Evolutionary conservation across 2,888 invertebrate genomes (phyloP), one percentile per base, ranked within the genome.

Genomic region (Cephus nigrinus): DNA sequence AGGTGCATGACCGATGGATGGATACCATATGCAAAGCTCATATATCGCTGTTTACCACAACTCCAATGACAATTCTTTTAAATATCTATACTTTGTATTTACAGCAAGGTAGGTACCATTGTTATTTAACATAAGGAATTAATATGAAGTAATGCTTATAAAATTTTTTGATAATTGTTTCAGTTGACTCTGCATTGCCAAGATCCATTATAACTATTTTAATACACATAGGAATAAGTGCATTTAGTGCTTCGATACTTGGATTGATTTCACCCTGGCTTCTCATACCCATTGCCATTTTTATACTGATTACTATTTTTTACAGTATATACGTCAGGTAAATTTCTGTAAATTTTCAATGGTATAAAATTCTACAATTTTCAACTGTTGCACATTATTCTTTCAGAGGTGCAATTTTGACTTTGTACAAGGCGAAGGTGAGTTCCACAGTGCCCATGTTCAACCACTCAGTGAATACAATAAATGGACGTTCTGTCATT

Each of bases 161-260:
- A n/a, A 69, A 31, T 31, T 12, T 68, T 36, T 4, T 72, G 15
- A 2, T 74, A 33, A 75, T 75, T 72, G n/a, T 82, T 92, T 75
- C 86, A 93, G 93, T 93, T 78, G 94, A 94, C 85, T 91, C 91
- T 31, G 91, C 92, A 69, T 88, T 95, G 73, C 94, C 94, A 1
- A 90, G 92, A 84, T 92, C 92, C 1, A 87, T 93, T 81, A 94
- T 94, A 86, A 92, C 92, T 36, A 92, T 94, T 80, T 84, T 94
- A 1, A 93, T 93, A 87, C 93, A 93, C 84, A 85, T 93, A 33
- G 92, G 93, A 83, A 90, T 93, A 69, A 92, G 93, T 69, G 69
- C 92, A 30, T 92, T 92, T 76, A 92, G 92, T 71, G 80, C 92
- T 32, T 82, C 92, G 30, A 91, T 93, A 76, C 92, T 94, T 15